Conservation (phyloP, 2,888 invertebrate genomes). For the Dolomedes plantarius region DNA sequence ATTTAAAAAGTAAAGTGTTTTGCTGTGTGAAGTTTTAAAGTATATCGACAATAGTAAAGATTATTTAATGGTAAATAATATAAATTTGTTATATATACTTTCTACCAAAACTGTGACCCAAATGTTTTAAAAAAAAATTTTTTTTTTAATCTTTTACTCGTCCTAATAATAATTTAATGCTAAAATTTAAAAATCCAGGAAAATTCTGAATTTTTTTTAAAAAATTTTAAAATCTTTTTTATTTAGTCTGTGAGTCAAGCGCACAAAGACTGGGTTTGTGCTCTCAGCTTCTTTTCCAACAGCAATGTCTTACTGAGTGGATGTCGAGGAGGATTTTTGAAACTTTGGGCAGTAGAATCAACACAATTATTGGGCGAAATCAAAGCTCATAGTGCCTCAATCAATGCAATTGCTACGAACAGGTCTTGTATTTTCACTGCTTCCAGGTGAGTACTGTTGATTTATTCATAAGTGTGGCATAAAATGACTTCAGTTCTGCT, state of each 20-base stretch:
- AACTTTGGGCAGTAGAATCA: constrained; percentile 85
- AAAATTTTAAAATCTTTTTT: constrained; percentile 73
- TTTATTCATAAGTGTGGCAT: no score
- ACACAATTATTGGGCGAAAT: constrained; percentile 83
- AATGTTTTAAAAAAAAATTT: no score
- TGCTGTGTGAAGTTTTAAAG: no score
- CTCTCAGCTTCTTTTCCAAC: constrained; percentile 81
- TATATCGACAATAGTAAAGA: no score
- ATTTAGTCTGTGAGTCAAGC: constrained; percentile 87
- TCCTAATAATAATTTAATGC: no score
- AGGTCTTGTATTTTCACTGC: constrained; percentile 85
- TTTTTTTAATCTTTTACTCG: no score
- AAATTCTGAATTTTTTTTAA: no score
- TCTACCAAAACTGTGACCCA: no score
- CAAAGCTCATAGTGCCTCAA: constrained; percentile 82
- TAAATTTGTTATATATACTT: no score
- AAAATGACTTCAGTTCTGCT: neutral
- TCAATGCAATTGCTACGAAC: constrained; percentile 84
- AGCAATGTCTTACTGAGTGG: constrained; percentile 83
- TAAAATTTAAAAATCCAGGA: no score
- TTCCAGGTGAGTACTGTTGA: constrained; percentile 83
- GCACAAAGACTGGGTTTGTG: constrained; percentile 91
- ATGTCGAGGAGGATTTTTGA: constrained; percentile 86
- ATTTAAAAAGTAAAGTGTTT: no score
- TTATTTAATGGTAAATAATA: no score